A percentile compares a stretch with the other conserved stretches of the same genome.
These are phyloP conservation scores for Scaeva pyrastri DNA, from an alignment of 2,888 invertebrate species.

Conservation along the genomic window DNA sequence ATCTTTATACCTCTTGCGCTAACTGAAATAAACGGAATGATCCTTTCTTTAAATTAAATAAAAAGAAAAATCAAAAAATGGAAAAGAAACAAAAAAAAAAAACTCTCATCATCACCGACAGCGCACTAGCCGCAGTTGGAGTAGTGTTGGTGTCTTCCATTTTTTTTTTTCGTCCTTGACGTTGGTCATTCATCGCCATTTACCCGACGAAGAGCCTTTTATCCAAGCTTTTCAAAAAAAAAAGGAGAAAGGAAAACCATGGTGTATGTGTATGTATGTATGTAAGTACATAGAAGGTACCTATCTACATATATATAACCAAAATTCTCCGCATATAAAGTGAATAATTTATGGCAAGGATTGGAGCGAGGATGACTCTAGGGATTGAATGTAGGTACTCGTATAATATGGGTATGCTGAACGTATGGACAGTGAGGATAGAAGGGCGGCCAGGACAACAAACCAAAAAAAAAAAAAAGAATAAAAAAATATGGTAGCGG, in stretches of 20 bases:
- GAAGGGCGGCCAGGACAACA: too few species aligned
- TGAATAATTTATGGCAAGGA: slow-evolving; percentile 70
- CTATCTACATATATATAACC: slow-evolving; percentile 56
- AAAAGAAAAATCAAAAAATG: too few species aligned
- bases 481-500: slow-evolving; percentile 32
- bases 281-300: not conserved
- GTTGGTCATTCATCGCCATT: slow-evolving; percentile 49
- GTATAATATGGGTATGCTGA: not conserved
- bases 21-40: slow-evolving; percentile 49
- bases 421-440: too few species aligned
- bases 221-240: slow-evolving; percentile 54
- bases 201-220: slow-evolving; percentile 47
- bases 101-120: slow-evolving; percentile 42
- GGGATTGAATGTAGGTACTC: not conserved
- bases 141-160: slow-evolving; percentile 29
- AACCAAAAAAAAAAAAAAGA: too few species aligned
- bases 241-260: not conserved
- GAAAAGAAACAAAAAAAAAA: slow-evolving; percentile 40
- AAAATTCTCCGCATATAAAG: slow-evolving; percentile 70
- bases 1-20: slow-evolving; percentile 18
- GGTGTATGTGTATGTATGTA: not conserved
- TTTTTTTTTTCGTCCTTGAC: slow-evolving; percentile 29
- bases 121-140: slow-evolving; percentile 24
- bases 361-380: slow-evolving; percentile 18
- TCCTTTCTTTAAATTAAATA: slow-evolving; percentile 49